Percentiles rank a stretch among this genome's conserved stretches.
Conservation (phyloP, 2,113 vertebrate species). For the Dasyprocta punctata region DNA sequence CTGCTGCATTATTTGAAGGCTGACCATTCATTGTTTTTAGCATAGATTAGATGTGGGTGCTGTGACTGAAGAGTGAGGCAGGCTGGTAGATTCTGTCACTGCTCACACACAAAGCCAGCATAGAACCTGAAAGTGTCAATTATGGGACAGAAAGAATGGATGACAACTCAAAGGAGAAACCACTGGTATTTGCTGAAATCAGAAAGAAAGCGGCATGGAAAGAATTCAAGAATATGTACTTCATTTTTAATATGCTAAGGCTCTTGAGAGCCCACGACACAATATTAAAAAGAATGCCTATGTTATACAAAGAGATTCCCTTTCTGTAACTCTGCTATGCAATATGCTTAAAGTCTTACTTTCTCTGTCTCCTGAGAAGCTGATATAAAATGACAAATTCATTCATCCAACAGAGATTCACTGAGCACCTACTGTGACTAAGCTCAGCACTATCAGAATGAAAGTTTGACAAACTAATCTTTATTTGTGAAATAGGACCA, state of each 20-base stretch:
- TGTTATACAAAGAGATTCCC: not conserved
- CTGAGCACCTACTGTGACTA: not conserved
- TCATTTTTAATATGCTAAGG: not conserved
- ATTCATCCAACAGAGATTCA: not conserved
- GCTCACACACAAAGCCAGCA: not conserved
- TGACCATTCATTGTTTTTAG: not conserved
- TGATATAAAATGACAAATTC: not conserved
- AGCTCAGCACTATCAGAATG: not conserved
- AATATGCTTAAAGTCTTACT: not conserved
- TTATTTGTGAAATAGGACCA: not conserved
- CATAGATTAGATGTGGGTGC: not conserved
- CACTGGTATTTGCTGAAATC: not conserved
- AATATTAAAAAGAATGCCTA: slow-evolving; percentile 1
- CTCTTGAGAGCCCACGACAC: not conserved
- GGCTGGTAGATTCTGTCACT: not conserved
- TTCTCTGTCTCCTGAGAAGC: not conserved
- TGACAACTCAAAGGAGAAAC: not conserved
- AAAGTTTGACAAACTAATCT: not conserved
- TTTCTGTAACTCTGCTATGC: not conserved
- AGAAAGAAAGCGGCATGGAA: not conserved
- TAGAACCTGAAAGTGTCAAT: not conserved
- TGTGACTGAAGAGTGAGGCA: not conserved
- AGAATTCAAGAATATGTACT: not conserved
- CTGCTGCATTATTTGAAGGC: not conserved
- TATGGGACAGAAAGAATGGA: not conserved